phyloP scores from a whole-genome alignment of 1,140 invertebrate species.

The Zaprionus camerounensis region DNA sequence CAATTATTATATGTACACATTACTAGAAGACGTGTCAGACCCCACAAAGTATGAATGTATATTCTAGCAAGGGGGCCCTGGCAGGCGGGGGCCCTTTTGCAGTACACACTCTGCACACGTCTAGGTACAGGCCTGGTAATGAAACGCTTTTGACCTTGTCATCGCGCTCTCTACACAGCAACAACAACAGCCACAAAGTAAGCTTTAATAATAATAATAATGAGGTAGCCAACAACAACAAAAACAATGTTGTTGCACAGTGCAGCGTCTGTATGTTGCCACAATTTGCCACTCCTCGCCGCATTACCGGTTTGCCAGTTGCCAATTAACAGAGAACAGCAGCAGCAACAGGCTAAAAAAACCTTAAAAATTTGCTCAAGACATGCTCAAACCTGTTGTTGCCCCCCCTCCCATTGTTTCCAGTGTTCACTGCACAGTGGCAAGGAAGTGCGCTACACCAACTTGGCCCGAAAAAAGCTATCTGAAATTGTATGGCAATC shows the following conservation, averaged over 20 bases:
- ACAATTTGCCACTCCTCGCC: not conserved
- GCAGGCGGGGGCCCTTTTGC: no score
- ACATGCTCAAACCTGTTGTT: not conserved
- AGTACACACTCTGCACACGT: no score
- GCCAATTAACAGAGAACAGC: constrained; percentile 4
- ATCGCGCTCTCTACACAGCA: constrained; percentile 26
- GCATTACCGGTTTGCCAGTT: constrained; percentile 7
- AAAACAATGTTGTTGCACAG: not conserved
- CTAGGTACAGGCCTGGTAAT: constrained; percentile 9
- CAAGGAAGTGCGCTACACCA: not conserved
- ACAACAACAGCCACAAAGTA: not conserved
- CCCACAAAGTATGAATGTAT: no score
- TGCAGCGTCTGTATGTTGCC: not conserved
- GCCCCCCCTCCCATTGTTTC: not conserved
- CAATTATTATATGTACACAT: no score
- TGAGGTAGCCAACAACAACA: not conserved
- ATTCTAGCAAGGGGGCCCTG: no score
- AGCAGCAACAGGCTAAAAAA: not conserved
- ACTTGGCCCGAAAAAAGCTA: not conserved
- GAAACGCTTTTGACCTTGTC: constrained; percentile 65
- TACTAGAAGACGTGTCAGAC: no score
- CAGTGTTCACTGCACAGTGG: not conserved
- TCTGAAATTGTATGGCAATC: not conserved
- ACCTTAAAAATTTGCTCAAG: not conserved
- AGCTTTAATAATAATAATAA: not conserved